Evolutionary conservation across 1,140 invertebrate species (phyloP), one percentile per base, ranked within the genome.

Genomic region (Brachionus rubens): DNA sequence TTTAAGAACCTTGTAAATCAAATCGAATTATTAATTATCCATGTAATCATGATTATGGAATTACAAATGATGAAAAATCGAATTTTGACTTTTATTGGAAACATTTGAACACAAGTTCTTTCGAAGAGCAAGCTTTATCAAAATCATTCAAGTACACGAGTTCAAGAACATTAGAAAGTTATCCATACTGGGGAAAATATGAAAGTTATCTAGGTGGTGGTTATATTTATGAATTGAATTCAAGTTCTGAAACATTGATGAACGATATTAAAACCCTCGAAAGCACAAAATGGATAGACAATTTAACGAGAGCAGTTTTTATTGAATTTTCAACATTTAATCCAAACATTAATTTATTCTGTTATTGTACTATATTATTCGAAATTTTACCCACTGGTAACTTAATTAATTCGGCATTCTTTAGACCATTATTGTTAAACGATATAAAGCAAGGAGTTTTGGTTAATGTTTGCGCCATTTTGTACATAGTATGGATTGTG

Each of bases 231-330:
- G 41, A 46, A 1, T 16, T 46, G 19, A 7, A 5, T 26, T 14
- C 21, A n/a, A 10, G 28, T 26, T 26, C 14, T 36, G n/a, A 9
- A 36, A 9, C 33, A 12, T 19, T 9, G 65, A 70, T 26, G 3
- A 46, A n/a, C 7, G 16, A 26, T 26, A 28, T 5, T 12, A 70
- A 30, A 3, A 43, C 28, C 21, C 33, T 14, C 4, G 12, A 5
- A n/a, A n/a, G n/a, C n/a, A n/a, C n/a, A n/a, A n/a, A n/a, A n/a
- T 91, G 90, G 90, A 87, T 91, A 24, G 85, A 85, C 21, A 78
- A 88, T 77, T 54, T 62, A 24, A 90, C 89, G 0, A 80, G 89
- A 79, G 88, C 84, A 0, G 80, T 90, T 33, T 88, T 90, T 79
- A 77, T 90, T 0, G 89, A 90, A 80, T 89, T 90, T 76, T 87